Percentiles rank a stretch among this genome's conserved stretches.
Evolutionary conservation across 2,797 vertebrate genomes (phyloP).

Genomic region (Eulemur rubriventer): DNA sequence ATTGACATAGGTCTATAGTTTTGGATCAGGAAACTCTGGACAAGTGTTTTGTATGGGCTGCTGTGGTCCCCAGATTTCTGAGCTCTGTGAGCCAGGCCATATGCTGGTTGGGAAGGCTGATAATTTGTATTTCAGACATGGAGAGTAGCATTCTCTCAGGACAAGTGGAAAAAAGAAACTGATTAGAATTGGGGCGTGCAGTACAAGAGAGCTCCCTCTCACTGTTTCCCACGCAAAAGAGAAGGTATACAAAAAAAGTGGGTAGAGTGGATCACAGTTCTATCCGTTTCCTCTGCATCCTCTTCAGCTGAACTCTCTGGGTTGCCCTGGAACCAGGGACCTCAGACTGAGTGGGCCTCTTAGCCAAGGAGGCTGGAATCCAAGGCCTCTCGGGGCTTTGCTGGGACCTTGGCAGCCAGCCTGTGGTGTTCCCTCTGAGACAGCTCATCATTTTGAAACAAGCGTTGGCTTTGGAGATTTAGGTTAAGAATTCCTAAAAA

Average conservation of each 20-base stretch:
- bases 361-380: neutral
- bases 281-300: neutral
- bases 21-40: neutral
- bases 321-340: neutral
- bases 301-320: neutral
- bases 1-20: neutral
- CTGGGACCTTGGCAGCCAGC: neutral
- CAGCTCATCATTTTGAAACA: neutral
- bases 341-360: neutral
- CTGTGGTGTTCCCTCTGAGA: accelerated
- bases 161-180: neutral
- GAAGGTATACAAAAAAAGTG: neutral
- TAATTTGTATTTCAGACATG: neutral
- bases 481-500: neutral
- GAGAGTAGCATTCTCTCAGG: neutral
- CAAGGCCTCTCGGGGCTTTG: no score
- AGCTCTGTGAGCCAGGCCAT: neutral
- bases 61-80: neutral
- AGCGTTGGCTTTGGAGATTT: neutral
- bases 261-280: no score
- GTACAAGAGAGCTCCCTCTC: neutral
- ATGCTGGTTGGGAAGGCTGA: neutral
- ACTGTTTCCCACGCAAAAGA: neutral
- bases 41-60: neutral
- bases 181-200: no score